A percentile compares a stretch with the other conserved stretches of the same genome.
phyloP scores from a whole-genome alignment of 2,797 vertebrate genomes.

The Adelosebastes latens region DNA sequence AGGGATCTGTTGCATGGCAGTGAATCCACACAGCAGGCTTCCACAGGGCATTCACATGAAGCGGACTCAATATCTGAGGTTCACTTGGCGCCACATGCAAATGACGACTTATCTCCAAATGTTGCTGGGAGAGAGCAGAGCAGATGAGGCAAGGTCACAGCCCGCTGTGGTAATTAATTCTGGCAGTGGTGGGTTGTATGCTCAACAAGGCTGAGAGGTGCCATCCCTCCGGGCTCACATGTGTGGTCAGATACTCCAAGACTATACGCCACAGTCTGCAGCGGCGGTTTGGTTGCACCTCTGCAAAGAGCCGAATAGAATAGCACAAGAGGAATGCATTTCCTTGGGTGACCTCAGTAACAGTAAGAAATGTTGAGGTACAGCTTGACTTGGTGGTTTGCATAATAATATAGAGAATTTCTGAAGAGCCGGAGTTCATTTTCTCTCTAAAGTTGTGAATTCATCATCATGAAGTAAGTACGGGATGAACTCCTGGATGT shows the following conservation, averaged over 20 bases:
- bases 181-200: constrained; percentile 51
- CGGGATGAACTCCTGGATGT: constrained; percentile 65
- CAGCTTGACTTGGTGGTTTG: constrained; percentile 41
- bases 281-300: constrained; percentile 25
- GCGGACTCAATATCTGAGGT: constrained; percentile 51
- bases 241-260: constrained; percentile 48
- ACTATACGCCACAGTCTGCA: not conserved
- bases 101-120: constrained; percentile 65
- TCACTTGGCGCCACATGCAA: constrained; percentile 60
- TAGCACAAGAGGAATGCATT: constrained; percentile 17
- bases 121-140: constrained; percentile 18
- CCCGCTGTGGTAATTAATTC: constrained; percentile 70
- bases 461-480: constrained; percentile 56
- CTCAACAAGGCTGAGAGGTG: constrained; percentile 42
- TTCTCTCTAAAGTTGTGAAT: constrained; percentile 61
- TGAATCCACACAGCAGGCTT: constrained; percentile 14
- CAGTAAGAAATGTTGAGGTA: constrained; percentile 19
- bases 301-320: constrained; percentile 15
- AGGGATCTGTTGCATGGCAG: constrained; percentile 42
- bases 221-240: constrained; percentile 45
- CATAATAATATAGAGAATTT: constrained; percentile 48
- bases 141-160: constrained; percentile 45
- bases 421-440: constrained; percentile 61
- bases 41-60: constrained; percentile 51
- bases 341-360: not conserved